These are phyloP conservation scores for Ecdyonurus torrentis DNA, from an alignment of 2,888 invertebrate genomes.

Conservation along the genomic window DNA sequence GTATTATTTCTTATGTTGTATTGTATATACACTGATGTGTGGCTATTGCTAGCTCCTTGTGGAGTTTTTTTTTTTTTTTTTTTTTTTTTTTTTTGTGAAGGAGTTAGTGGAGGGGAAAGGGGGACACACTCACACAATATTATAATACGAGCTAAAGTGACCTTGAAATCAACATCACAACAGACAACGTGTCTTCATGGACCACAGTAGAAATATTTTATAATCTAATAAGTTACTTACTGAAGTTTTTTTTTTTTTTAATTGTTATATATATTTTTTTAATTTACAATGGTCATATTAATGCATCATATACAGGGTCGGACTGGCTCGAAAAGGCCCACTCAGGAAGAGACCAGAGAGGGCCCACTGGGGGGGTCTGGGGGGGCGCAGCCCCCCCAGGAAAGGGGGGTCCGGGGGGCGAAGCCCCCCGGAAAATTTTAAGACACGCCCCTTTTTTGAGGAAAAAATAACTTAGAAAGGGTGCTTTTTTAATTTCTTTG, in stretches of 20 bases:
- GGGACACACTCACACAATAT: background rate
- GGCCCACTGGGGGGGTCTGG: too few species aligned
- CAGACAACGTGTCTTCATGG: background rate
- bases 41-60: too few species aligned
- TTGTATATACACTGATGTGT: background rate
- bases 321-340: too few species aligned
- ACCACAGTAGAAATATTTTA: background rate
- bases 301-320: background rate
- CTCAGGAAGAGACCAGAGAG: too few species aligned
- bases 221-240: background rate
- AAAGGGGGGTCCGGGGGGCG: too few species aligned
- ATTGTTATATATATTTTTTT: background rate
- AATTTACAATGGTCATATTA: background rate
- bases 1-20: too few species aligned
- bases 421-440: too few species aligned
- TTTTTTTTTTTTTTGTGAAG: background rate
- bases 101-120: background rate
- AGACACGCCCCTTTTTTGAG: too few species aligned
- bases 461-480: too few species aligned
- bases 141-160: background rate
- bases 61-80: background rate
- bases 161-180: background rate
- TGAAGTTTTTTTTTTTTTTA: background rate
- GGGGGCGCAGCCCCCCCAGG: too few species aligned
- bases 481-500: too few species aligned